Evolutionary conservation across 2,888 invertebrate species (phyloP).

Genomic region (Megalurothrips usitatus): DNA sequence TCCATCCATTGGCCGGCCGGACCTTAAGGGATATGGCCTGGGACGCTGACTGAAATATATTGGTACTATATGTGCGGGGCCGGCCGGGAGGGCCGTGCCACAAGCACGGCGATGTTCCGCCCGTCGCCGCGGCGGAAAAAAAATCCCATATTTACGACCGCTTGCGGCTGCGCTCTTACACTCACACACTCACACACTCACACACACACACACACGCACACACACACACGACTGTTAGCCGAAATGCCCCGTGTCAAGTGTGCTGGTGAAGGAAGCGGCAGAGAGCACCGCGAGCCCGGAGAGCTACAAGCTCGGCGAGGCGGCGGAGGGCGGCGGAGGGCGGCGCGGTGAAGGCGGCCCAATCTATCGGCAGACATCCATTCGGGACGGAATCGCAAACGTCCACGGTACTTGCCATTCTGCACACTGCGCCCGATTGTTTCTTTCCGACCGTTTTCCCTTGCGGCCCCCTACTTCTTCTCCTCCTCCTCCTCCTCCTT

Average conservation of each 20-base stretch:
- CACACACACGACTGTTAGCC: background rate
- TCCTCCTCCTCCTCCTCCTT: too few relatives aligned
- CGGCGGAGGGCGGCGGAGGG: background rate
- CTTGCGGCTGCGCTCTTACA: background rate
- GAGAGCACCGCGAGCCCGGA: background rate
- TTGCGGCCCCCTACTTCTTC: too few relatives aligned
- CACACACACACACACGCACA: background rate
- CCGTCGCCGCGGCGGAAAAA: background rate
- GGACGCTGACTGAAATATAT: conserved; percentile 26
- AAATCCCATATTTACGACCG: conserved; percentile 24
- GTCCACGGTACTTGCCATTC: too few relatives aligned
- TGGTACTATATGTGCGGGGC: background rate
- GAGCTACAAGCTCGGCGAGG: background rate
- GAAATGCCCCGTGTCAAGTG: conserved; percentile 21
- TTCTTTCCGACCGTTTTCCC: too few relatives aligned
- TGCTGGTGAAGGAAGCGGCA: background rate
- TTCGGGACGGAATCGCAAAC: too few relatives aligned
- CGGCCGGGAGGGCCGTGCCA: background rate
- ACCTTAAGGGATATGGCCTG: conserved; percentile 1
- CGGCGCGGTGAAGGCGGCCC: background rate
- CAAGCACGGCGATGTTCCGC: conserved; percentile 3
- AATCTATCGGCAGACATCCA: too few relatives aligned
- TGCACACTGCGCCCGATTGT: too few relatives aligned
- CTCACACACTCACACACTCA: background rate
- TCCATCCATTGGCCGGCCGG: conserved; percentile 4